These are phyloP conservation scores for Peromyscus aztecus DNA, from an alignment of 2,797 vertebrate species.

Conservation along the genomic window DNA sequence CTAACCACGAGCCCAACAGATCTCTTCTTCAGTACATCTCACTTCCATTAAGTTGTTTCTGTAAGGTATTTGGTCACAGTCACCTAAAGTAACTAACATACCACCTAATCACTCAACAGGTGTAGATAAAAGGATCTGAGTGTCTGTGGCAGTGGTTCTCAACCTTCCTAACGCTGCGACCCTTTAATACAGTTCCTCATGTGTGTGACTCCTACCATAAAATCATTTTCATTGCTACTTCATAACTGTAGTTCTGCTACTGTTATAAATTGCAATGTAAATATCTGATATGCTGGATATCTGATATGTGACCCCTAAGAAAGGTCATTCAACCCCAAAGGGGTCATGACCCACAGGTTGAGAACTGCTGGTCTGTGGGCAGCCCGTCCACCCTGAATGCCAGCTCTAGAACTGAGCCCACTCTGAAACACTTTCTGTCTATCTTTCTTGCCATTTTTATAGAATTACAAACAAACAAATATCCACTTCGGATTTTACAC, in stretches of 20 bases:
- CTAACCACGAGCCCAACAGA: neutral
- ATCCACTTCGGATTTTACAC: conserved; percentile 19
- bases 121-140: conserved; percentile 73
- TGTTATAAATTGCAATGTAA: neutral
- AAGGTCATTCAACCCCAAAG: neutral
- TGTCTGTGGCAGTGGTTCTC: conserved; percentile 32
- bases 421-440: conserved; percentile 22
- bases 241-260: neutral
- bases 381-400: neutral
- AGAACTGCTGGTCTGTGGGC: neutral
- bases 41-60: neutral
- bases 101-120: conserved; percentile 69
- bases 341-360: neutral
- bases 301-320: neutral
- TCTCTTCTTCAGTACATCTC: neutral
- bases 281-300: neutral
- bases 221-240: neutral
- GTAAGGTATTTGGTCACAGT: neutral
- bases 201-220: too few species aligned
- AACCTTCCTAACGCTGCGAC: neutral
- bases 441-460: neutral
- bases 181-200: neutral
- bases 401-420: conserved; percentile 66
- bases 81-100: neutral
- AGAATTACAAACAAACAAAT: conserved; percentile 55